These are phyloP conservation scores for Rotaria macrura DNA, from an alignment of 2,888 invertebrate genomes.

Conservation along the genomic window DNA sequence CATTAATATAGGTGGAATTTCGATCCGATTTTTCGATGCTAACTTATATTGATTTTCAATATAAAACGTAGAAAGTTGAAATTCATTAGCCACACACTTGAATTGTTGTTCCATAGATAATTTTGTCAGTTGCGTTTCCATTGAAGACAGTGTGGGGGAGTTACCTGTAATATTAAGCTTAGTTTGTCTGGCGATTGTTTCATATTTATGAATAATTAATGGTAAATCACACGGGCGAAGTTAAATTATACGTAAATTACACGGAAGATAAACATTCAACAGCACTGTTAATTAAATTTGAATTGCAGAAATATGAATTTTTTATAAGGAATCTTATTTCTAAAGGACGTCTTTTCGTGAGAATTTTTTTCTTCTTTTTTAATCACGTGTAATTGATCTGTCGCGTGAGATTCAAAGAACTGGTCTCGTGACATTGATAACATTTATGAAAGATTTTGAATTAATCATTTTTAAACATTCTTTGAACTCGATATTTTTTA, in stretches of 20 bases:
- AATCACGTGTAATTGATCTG: not conserved
- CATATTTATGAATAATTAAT: not conserved
- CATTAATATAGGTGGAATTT: not conserved
- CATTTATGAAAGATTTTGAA: not conserved
- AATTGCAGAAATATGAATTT: not conserved
- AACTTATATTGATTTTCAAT: not conserved
- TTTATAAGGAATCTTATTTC: not conserved
- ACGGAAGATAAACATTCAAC: not conserved
- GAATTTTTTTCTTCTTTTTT: not conserved
- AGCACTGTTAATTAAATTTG: not conserved
- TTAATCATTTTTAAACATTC: not conserved
- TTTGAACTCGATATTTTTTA: not conserved
- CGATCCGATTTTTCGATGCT: not conserved
- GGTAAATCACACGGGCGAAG: not conserved
- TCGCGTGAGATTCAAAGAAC: not conserved
- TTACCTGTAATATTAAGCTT: too few relatives aligned
- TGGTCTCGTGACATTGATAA: not conserved
- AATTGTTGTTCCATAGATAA: not conserved
- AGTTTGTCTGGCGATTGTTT: too few relatives aligned
- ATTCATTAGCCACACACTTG: not conserved
- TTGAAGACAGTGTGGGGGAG: not conserved
- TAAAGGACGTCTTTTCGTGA: not conserved
- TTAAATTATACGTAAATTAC: not conserved
- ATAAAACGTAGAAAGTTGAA: not conserved
- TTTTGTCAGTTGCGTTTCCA: too few relatives aligned